Evolutionary conservation across 2,113 vertebrate species (phyloP), one percentile per base, ranked within the genome.

Genomic region (Leptodactylus fuscus): DNA sequence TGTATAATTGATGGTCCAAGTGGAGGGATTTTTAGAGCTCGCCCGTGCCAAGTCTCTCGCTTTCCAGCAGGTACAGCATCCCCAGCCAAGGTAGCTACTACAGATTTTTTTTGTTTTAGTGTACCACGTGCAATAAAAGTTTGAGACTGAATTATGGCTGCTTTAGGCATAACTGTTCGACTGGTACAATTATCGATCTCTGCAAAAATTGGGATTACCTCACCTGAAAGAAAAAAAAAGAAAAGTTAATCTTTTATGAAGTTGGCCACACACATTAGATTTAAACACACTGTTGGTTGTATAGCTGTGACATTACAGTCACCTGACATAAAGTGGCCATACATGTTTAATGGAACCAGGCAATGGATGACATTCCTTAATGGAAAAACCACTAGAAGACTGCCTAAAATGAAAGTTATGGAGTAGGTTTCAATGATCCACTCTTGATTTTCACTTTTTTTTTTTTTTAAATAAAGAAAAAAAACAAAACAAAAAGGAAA

Each of bases 111-210:
- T 94, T 98, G 96, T 92, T 98, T 99, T 91, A 93, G 95, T 85
- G 96, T 95, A 12, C 98, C 97, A 0, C 97, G 93, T 0, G 97
- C 98, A 0, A 97, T 89, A 91, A 99, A 99, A 0, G 97, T 98
- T 93, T 99, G 98, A 0, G 96, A 98, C 93, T 99, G 98, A 13
- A 96, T 94, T 89, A 99, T 95, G 85, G 93, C 96, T 0, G 95
- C 98, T 87, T 96, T 97, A 16, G 98, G 97, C 77, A 95, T 90
- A 38, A 99, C 93, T 0, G 95, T 91, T 0, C 96, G 92, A 0
- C 92, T 96, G 0, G 95, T 97, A 87, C 95, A 88, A 87, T 99
- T 99, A 91, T 98, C 96, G 0, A 99, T 97, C 90, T 99, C 97
- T 0, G 97, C 97, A 1, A 99, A 98, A 77, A 99, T 95, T 0